These are phyloP conservation scores for Bursaphelenchus mucronatus DNA, from an alignment of 1,140 invertebrate genomes.

Conservation along the genomic window DNA sequence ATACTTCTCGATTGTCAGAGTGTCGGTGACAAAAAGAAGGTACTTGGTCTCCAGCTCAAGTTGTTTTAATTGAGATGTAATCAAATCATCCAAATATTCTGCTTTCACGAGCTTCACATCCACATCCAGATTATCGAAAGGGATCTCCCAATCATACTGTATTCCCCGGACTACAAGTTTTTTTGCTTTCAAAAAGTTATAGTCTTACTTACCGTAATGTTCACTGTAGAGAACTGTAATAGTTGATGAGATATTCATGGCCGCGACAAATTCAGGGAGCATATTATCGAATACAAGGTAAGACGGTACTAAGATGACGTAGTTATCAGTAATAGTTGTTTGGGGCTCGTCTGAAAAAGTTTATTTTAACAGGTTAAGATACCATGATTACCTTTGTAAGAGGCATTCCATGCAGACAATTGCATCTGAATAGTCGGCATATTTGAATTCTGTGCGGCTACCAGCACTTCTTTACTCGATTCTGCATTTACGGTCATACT, in stretches of 20 bases:
- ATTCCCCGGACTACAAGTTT: conserved; percentile 21
- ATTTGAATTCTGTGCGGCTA: neutral
- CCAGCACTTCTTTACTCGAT: neutral
- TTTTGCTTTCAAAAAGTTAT: neutral
- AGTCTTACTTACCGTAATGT: conserved; percentile 37
- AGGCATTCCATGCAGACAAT: conserved; percentile 24
- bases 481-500: conserved; percentile 19
- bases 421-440: conserved; percentile 30
- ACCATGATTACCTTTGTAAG: conserved; percentile 12
- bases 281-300: conserved; percentile 47
- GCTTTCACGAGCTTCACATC: conserved; percentile 25
- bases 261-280: conserved; percentile 31
- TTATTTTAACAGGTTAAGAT: neutral
- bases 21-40: conserved; percentile 36
- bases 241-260: conserved; percentile 42
- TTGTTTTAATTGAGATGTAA: conserved; percentile 20
- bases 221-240: conserved; percentile 50
- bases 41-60: conserved; percentile 8
- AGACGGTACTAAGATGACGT: conserved; percentile 34
- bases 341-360: conserved; percentile 6
- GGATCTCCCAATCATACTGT: conserved; percentile 32
- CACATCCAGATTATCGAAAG: conserved; percentile 24
- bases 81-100: neutral
- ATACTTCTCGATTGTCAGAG: conserved; percentile 32
- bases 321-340: conserved; percentile 28